Conservation (phyloP, 2,888 invertebrate genomes). For the Julus scanicus region DNA sequence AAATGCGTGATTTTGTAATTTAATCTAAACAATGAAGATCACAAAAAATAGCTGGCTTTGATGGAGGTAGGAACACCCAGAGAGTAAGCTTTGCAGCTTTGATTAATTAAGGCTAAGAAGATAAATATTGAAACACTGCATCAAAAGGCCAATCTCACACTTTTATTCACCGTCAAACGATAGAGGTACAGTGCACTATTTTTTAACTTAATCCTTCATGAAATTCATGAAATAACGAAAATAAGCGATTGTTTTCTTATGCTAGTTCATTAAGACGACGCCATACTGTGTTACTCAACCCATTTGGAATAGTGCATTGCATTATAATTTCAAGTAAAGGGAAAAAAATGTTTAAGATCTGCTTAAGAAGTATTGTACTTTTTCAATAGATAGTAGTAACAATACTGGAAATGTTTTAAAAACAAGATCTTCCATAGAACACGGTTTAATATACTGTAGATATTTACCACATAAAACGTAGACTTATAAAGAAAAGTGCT, state of each 20-base stretch:
- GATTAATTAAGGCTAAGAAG: background rate
- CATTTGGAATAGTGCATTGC: too few species aligned
- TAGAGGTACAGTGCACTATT: background rate
- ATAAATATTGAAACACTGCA: background rate
- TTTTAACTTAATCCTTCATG: background rate
- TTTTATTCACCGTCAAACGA: background rate
- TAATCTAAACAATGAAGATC: background rate
- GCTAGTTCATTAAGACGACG: too few species aligned
- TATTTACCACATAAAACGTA: too few species aligned
- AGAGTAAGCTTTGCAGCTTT: background rate
- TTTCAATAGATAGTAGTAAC: too few species aligned
- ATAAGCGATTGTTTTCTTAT: background rate
- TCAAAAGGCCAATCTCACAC: background rate
- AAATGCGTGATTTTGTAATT: constrained; percentile 20
- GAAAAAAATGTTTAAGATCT: too few species aligned
- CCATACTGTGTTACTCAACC: too few species aligned
- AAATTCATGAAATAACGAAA: background rate
- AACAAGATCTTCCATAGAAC: too few species aligned
- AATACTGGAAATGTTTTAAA: too few species aligned
- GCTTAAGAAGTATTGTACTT: too few species aligned
- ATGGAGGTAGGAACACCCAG: background rate
- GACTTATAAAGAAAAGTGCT: too few species aligned
- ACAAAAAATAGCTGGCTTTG: background rate
- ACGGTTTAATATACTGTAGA: too few species aligned
- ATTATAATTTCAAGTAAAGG: too few species aligned